phyloP scores from a whole-genome alignment of 2,888 invertebrate genomes.

The Agrypnus murinus region DNA sequence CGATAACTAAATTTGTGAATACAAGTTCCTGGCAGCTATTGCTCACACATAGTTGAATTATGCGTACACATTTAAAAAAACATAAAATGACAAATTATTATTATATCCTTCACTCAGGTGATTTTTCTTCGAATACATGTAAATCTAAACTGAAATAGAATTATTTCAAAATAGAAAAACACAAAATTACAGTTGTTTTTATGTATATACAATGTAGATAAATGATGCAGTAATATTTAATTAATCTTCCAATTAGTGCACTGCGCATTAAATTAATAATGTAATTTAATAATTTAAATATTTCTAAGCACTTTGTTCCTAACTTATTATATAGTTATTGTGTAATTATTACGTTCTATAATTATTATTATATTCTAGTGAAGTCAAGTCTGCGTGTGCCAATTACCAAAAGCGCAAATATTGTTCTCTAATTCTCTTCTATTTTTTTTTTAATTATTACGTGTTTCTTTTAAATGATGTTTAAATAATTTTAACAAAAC shows the following conservation, averaged over 20 bases:
- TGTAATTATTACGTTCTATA: conserved; percentile 61
- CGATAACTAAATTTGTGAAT: conserved; percentile 29
- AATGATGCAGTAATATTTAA: conserved; percentile 57
- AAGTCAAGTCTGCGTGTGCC: conserved; percentile 60
- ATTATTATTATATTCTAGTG: conserved; percentile 66
- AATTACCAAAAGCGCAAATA: conserved; percentile 66
- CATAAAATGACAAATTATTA: no score
- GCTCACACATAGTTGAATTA: conserved; percentile 36
- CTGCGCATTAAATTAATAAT: conserved; percentile 64
- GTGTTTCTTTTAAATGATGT: conserved; percentile 55
- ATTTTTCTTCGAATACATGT: background rate
- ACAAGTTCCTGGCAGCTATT: conserved; percentile 47
- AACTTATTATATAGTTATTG: conserved; percentile 66
- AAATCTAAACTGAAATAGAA: no score
- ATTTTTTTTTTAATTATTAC: conserved; percentile 17
- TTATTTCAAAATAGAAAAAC: no score
- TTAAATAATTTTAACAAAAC: conserved; percentile 53
- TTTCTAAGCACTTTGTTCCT: conserved; percentile 71
- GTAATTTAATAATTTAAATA: conserved; percentile 68
- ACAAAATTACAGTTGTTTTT: conserved; percentile 44
- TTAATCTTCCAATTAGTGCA: conserved; percentile 66
- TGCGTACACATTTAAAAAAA: background rate
- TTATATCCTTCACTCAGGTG: conserved; percentile 53
- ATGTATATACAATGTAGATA: conserved; percentile 66
- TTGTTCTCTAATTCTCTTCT: conserved; percentile 35